These are phyloP conservation scores for Todiramphus saurophagus DNA, from an alignment of 2,113 vertebrate species.

Conservation along the genomic window DNA sequence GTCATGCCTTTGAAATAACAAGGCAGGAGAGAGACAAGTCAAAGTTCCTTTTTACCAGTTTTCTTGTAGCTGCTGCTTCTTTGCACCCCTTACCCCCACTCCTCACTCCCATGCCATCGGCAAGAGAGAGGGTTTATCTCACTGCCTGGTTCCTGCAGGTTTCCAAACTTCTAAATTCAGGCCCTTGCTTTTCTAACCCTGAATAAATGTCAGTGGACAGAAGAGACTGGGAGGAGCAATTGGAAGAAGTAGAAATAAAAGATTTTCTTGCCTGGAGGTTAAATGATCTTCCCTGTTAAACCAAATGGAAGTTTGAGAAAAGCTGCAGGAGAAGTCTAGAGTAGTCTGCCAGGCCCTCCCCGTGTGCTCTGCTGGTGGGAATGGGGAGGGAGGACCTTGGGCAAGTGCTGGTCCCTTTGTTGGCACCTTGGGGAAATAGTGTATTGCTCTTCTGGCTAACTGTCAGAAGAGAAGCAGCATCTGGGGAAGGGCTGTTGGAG, in stretches of 20 bases:
- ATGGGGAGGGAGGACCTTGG: not conserved
- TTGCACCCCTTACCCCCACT: rapidly evolving
- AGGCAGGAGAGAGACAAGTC: not conserved
- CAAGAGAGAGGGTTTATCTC: not conserved
- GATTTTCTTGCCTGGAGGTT: not conserved
- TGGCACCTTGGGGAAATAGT: not conserved
- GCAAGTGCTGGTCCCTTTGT: not conserved
- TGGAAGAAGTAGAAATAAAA: not conserved
- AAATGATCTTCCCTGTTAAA: not conserved
- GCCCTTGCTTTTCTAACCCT: not conserved
- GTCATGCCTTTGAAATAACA: not conserved
- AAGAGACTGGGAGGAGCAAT: not conserved
- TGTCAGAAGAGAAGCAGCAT: not conserved
- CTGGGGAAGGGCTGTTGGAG: not conserved
- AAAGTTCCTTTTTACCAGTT: not conserved
- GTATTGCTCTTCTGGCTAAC: not conserved
- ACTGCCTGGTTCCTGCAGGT: not conserved
- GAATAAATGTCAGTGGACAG: not conserved
- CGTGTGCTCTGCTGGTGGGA: rapidly evolving
- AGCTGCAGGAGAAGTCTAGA: not conserved
- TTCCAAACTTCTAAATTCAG: not conserved
- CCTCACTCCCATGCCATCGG: not conserved
- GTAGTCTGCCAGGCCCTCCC: not conserved
- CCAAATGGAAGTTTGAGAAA: not conserved
- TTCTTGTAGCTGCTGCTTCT: not conserved